phyloP scores from a whole-genome alignment of 2,113 vertebrate species.

The Mormyrus iriodes region DNA sequence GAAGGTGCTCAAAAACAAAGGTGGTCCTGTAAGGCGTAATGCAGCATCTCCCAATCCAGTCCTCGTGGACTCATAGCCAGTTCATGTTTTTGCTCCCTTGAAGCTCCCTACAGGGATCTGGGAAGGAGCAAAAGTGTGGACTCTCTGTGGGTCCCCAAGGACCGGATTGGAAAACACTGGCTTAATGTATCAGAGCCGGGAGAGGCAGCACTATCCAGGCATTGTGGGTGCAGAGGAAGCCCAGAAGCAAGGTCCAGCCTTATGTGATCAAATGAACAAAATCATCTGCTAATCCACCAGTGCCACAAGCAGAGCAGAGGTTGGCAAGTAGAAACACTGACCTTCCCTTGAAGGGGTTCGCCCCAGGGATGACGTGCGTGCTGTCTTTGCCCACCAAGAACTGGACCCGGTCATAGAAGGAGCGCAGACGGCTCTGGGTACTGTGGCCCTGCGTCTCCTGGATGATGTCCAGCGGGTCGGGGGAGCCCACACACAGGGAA shows the following conservation, averaged over 20 bases:
- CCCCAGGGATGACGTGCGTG: slow-evolving; percentile 80
- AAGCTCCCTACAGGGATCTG: neutral
- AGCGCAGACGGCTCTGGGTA: slow-evolving; percentile 73
- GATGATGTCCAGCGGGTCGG: slow-evolving; percentile 90
- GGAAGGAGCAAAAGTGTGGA: too few relatives aligned
- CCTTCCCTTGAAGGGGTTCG: slow-evolving; percentile 88
- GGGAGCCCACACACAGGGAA: slow-evolving; percentile 83
- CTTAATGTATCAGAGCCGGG: neutral
- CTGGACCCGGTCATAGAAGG: slow-evolving; percentile 86
- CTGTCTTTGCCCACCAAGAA: slow-evolving; percentile 91
- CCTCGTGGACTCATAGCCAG: neutral
- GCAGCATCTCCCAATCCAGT: neutral
- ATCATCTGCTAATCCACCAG: neutral
- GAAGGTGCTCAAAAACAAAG: neutral
- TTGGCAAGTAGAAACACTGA: slow-evolving; percentile 56
- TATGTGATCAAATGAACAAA: neutral
- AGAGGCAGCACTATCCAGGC: neutral
- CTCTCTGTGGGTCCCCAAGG: neutral
- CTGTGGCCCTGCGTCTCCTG: slow-evolving; percentile 81
- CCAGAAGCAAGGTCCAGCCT: neutral
- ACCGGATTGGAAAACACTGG: neutral
- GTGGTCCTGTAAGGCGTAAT: neutral
- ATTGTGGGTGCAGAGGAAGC: neutral
- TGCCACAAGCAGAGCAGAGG: neutral
- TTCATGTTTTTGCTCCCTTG: neutral